Evolutionary conservation across 2,113 vertebrate species (phyloP).

Genomic region (Dicaeum eximium): DNA sequence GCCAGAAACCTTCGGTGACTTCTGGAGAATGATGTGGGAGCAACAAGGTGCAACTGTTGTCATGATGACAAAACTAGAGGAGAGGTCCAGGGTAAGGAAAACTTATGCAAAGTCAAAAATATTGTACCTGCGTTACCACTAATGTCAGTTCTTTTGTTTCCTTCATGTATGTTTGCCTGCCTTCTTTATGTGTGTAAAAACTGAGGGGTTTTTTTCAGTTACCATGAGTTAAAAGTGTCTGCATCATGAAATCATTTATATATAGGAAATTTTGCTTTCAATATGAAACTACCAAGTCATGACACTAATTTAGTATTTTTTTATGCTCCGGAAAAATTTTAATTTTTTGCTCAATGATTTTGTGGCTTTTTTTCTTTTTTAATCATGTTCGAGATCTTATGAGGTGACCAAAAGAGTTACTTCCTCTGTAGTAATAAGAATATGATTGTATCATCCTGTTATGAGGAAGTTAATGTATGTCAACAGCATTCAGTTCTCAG

Average conservation of each 20-base stretch:
- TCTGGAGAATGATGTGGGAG: conserved; percentile 99
- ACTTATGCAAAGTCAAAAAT: neutral
- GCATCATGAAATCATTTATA: neutral
- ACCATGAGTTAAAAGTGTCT: neutral
- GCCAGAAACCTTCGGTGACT: conserved; percentile 97
- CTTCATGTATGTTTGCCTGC: neutral
- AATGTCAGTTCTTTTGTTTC: neutral
- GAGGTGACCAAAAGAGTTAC: neutral
- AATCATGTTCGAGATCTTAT: neutral
- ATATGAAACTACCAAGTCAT: neutral
- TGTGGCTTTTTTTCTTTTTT: neutral
- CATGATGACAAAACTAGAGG: conserved; percentile 99
- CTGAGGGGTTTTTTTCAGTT: neutral
- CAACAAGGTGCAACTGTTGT: conserved; percentile 94
- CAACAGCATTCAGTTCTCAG: neutral
- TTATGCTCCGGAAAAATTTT: neutral
- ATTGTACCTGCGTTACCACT: neutral
- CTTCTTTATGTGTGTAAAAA: neutral
- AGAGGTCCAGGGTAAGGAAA: conserved; percentile 90
- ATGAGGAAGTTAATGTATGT: neutral
- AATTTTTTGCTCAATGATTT: neutral
- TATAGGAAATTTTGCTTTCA: neutral
- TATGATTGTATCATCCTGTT: neutral
- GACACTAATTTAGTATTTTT: fast-evolving
- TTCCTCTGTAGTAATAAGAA: neutral